Evolutionary conservation across 2,797 vertebrate species (phyloP), one percentile per base, ranked within the genome.

Genomic region (Dendrocincla tyrannina): DNA sequence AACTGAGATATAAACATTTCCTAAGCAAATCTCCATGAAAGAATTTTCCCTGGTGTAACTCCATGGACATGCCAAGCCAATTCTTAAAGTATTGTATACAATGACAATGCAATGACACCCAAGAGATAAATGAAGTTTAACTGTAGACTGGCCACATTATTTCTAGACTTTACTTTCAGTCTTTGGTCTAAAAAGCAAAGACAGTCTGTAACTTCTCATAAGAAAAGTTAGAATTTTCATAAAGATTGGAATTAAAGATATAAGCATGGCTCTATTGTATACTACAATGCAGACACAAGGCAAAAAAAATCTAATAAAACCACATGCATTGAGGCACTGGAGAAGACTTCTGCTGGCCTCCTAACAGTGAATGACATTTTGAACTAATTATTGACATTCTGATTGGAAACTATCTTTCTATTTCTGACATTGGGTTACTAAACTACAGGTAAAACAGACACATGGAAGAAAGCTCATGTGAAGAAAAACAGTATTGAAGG

Each of bases 61-160:
- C 66, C 52, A 73, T 1, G 23, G 72, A 91, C 50, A 76, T 56
- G 79, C 41, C 76, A 84, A 74, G 69, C 76, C 33, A 86, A 66
- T 62, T 75, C 64, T 32, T 64, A 10, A 89, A 88, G 44, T 79
- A 88, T 17, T 82, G 24, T 73, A 78, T 72, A 86, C 78, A 89
- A 53, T 62, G n/a, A 91, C 66, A 92, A 64, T 53, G 60, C 44
- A 89, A 41, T 47, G 73, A 69, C 64, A 88, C 1, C 9, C 27
- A 47, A 50, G 30, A 96, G 19, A 93, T 32, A 88, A 81, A 84
- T 78, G 49, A 68, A 42, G 49, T 89, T 91, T 92, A 89, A 77
- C 75, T 75, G 62, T 24, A 84, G 79, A 72, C 24, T 49, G 35
- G 30, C 17, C 58, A 74, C 41, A 37, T 47, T 68, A 62, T 62